These are phyloP conservation scores for Laspeyria flexula DNA, from an alignment of 2,888 invertebrate genomes.

Conservation along the genomic window DNA sequence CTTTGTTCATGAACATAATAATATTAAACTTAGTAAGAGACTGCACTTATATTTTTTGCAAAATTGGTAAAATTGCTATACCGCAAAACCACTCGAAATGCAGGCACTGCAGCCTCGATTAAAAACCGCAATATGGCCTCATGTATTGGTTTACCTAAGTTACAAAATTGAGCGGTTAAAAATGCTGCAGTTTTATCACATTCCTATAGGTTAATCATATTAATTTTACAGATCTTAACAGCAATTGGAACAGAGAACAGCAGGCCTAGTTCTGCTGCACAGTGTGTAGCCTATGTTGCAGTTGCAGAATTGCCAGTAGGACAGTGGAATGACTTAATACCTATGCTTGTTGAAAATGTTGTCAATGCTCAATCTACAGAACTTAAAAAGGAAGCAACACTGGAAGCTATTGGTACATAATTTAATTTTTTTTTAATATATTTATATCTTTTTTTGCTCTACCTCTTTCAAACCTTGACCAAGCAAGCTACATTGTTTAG, in stretches of 20 bases:
- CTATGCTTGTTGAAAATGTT: constrained; percentile 95
- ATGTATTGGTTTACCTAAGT: no score
- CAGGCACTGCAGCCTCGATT: no score
- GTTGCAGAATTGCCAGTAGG: constrained; percentile 97
- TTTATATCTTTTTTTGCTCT: not conserved
- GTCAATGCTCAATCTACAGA: constrained; percentile 94
- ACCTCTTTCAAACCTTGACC: no score
- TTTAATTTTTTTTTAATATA: not conserved
- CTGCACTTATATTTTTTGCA: no score
- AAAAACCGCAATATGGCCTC: no score
- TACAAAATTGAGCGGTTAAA: no score
- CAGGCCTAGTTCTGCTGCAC: constrained; percentile 98
- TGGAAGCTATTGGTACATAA: constrained; percentile 95
- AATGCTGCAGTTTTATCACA: no score
- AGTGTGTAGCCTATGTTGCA: constrained; percentile 99
- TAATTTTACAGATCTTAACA: constrained; percentile 90
- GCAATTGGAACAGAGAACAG: constrained; percentile 98
- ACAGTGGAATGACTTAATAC: constrained; percentile 97
- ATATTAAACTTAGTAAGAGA: no score
- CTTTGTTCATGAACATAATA: no score
- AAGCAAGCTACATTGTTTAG: no score
- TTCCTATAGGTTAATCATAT: not conserved
- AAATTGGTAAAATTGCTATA: no score
- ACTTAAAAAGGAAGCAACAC: constrained; percentile 97
- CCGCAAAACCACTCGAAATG: no score